phyloP scores from a whole-genome alignment of 1,140 invertebrate species.

The Parasteatoda tepidariorum region DNA sequence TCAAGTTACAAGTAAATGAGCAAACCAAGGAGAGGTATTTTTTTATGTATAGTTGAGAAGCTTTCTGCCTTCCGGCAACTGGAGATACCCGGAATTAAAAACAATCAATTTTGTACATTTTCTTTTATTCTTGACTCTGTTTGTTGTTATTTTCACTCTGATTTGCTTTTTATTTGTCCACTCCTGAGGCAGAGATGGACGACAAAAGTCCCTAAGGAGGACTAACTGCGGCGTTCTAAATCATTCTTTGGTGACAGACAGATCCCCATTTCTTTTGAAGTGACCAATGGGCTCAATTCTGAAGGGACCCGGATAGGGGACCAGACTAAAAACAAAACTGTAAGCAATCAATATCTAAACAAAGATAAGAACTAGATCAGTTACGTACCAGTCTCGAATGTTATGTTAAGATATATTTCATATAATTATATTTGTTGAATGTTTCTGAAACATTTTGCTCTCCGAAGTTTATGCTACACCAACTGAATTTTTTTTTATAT shows the following conservation, averaged over 20 bases:
- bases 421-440: too few relatives aligned
- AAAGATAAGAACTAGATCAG: too few relatives aligned
- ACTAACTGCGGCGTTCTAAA: neutral
- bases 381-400: too few relatives aligned
- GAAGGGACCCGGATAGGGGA: neutral
- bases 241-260: constrained; percentile 13
- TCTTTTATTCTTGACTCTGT: neutral
- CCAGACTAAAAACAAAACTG: neutral
- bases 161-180: neutral
- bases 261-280: neutral
- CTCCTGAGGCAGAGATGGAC: neutral
- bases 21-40: constrained; percentile 20
- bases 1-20: constrained; percentile 8
- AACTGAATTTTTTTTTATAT: too few relatives aligned
- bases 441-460: too few relatives aligned
- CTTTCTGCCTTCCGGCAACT: neutral
- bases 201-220: neutral
- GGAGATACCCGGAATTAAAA: constrained; percentile 26
- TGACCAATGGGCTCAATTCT: neutral
- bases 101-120: constrained; percentile 44
- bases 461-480: too few relatives aligned
- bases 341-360: neutral
- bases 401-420: too few relatives aligned
- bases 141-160: constrained; percentile 5
- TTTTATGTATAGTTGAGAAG: neutral